Base-by-base conservation (phyloP, 2,888 invertebrate genomes). In the Troides aeacus region DNA sequence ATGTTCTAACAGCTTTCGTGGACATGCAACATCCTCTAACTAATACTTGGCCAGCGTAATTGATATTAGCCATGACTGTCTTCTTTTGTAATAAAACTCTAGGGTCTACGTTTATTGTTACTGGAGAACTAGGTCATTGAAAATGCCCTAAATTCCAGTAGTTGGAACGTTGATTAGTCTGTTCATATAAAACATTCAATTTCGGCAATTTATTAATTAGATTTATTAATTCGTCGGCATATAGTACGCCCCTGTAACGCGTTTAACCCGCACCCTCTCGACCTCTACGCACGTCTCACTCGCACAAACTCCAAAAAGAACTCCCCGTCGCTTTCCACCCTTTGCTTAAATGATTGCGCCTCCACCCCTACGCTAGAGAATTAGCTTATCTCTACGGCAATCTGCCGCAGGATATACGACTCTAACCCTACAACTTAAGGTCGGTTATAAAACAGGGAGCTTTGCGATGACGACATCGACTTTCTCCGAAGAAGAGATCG, bases 281-380 rank as follows among this genome's bases (percentile, higher is more conserved):
- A 85, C 87, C 89, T 82, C 85, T 91, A 92, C 91, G 92, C 92
- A 92, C 86, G 82, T 92, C 92, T 92, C 92, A 90, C 92, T 92
- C 92, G 89, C 92, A 92, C 92, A 89, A 91, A 92, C 89, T 90
- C 86, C 89, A 92, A 92, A 92, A 92, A 92, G 92, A 92, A 92
- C 89, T 86, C 81, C 85, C 92, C 85, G 84, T 92, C 92, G 91
- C 92, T 82, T 88, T 90, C 91, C 90, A 88, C 90, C 92, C 91
- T 86, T 90, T 89, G 91, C 92, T 92, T 92, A 91, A 92, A 92
- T 92, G 92, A 92, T 92, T 91, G 89, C 89, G 86, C 90, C 88
- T 88, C 84, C 83, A 79, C 77, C 81, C 80, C 77, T 77, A 78
- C 81, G 69, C 80, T 74, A 76, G 75, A 79, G 80, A 68, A 82